Conservation (phyloP, 2,113 vertebrate species). For the Rhinoptilus africanus region DNA sequence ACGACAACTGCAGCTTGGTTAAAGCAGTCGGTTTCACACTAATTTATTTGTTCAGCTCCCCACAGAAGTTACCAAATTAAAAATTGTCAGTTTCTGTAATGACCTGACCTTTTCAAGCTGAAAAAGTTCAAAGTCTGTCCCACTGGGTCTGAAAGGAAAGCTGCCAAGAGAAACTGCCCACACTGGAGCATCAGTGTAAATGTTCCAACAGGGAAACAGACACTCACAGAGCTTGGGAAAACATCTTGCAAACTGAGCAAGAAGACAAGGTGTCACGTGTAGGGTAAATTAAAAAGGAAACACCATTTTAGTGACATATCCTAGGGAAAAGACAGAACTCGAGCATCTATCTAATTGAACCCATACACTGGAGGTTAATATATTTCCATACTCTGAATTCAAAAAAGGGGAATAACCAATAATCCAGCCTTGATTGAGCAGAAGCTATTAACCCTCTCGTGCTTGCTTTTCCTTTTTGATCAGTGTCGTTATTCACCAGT, state of each 20-base stretch:
- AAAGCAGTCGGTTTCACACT: slow-evolving; percentile 27
- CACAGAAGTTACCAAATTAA: slow-evolving; percentile 70
- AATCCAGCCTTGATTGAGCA: background rate
- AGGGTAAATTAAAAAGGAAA: slow-evolving; percentile 39
- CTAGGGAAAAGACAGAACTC: slow-evolving; percentile 7
- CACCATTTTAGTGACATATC: background rate
- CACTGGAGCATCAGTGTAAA: slow-evolving; percentile 38
- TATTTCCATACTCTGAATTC: background rate
- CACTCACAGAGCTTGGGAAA: slow-evolving; percentile 20
- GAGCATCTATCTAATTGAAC: background rate
- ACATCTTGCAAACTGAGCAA: slow-evolving; percentile 3
- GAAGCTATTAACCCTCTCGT: background rate
- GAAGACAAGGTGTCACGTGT: background rate
- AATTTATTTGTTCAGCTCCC: slow-evolving; percentile 70
- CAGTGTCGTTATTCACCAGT: background rate
- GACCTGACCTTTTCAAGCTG: slow-evolving; percentile 61
- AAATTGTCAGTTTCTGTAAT: slow-evolving; percentile 64
- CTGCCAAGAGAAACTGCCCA: slow-evolving; percentile 30
- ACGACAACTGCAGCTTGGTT: slow-evolving; percentile 11
- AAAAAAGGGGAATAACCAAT: background rate
- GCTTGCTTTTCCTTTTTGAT: background rate
- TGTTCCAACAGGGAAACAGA: slow-evolving; percentile 69
- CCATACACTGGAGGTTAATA: background rate
- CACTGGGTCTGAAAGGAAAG: slow-evolving; percentile 6
- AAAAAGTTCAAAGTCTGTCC: slow-evolving; percentile 52